These are phyloP conservation scores for Musca vetustissima DNA, from an alignment of 1,140 invertebrate genomes.

Conservation along the genomic window DNA sequence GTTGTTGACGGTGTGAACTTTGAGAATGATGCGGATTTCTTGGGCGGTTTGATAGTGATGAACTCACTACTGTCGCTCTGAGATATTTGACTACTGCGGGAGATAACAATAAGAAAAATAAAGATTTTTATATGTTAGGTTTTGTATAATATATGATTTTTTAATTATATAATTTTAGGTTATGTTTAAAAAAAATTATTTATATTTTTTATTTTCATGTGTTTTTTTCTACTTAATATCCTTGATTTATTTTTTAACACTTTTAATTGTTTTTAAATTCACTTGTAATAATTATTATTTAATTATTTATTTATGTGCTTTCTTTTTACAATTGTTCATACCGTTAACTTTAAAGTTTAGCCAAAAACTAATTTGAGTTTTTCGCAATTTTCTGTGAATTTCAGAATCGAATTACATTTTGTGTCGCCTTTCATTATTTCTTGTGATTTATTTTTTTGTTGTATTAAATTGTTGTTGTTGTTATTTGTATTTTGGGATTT, in stretches of 20 bases:
- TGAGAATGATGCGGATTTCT: conserved; percentile 45
- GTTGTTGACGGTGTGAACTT: conserved; percentile 28
- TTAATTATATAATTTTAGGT: too few relatives aligned
- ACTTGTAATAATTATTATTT: not conserved
- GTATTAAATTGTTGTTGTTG: not conserved
- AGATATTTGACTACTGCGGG: conserved; percentile 34
- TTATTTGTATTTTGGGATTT: conserved; percentile 3
- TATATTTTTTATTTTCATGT: too few relatives aligned
- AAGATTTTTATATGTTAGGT: too few relatives aligned
- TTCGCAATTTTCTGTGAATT: not conserved
- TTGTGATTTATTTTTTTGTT: not conserved
- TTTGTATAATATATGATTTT: too few relatives aligned
- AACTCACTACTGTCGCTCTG: conserved; percentile 39
- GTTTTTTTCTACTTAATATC: not conserved
- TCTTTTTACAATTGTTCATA: conserved; percentile 1
- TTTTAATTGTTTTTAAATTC: too few relatives aligned
- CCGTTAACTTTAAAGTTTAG: conserved; percentile 15
- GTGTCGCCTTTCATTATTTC: not conserved
- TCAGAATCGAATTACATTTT: not conserved
- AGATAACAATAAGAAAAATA: not conserved
- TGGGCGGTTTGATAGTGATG: conserved; percentile 36
- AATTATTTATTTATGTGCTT: not conserved
- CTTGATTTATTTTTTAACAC: not conserved
- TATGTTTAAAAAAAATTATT: too few relatives aligned
- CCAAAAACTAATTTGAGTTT: conserved; percentile 1